Evolutionary conservation across 1,140 invertebrate species (phyloP).

Genomic region (Zophobas atratus): DNA sequence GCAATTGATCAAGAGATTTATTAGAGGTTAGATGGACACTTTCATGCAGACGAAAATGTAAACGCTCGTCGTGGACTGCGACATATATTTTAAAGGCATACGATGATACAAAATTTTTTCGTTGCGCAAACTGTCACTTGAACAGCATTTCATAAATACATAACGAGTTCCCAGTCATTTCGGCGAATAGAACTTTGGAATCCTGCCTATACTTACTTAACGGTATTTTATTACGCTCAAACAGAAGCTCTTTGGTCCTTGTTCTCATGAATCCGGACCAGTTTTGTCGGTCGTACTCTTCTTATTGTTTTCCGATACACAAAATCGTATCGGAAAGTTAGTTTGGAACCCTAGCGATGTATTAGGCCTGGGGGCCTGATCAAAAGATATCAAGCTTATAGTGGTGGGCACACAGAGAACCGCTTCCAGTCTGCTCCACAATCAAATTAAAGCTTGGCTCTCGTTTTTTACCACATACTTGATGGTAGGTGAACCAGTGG

Average conservation of each 20-base stretch:
- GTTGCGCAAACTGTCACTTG: too few relatives aligned
- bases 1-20: too few relatives aligned
- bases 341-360: slow-evolving; percentile 38
- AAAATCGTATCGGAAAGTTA: slow-evolving; percentile 40
- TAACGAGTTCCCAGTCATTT: too few relatives aligned
- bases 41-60: too few relatives aligned
- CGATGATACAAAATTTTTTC: too few relatives aligned
- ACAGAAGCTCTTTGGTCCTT: slow-evolving; percentile 34
- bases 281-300: slow-evolving; percentile 24
- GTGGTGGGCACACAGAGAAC: slow-evolving; percentile 28
- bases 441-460: slow-evolving; percentile 37
- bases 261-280: slow-evolving; percentile 28
- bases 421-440: slow-evolving; percentile 41
- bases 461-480: slow-evolving; percentile 22
- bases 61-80: too few relatives aligned
- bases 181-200: too few relatives aligned
- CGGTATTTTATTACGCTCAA: slow-evolving; percentile 26
- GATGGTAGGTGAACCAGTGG: slow-evolving; percentile 7
- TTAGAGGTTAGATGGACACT: too few relatives aligned
- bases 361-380: slow-evolving; percentile 19
- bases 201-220: neutral
- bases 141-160: too few relatives aligned
- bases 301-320: slow-evolving; percentile 41
- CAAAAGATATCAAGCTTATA: slow-evolving; percentile 39
- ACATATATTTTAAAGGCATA: too few relatives aligned